Conservation (phyloP, 1,140 invertebrate species). For the Mya arenaria region DNA sequence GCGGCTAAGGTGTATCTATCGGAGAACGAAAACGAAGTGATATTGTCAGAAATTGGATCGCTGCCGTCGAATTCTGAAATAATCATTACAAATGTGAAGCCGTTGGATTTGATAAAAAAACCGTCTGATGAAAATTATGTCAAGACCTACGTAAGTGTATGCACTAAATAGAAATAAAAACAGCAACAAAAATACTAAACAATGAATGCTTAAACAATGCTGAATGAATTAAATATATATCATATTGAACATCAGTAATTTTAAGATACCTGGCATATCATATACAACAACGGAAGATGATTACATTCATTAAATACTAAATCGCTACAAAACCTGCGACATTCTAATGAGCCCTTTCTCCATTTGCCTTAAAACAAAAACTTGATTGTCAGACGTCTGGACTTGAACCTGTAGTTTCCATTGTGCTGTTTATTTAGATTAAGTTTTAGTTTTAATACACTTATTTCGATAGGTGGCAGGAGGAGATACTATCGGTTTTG, state of each 20-base stretch:
- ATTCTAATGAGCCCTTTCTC: too few species aligned
- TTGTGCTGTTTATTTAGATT: too few species aligned
- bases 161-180: not conserved
- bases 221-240: not conserved
- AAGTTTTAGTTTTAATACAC: not conserved
- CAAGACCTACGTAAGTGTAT: not conserved
- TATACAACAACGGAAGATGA: too few species aligned
- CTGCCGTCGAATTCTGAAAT: slow-evolving; percentile 39
- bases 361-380: too few species aligned
- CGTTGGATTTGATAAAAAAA: slow-evolving; percentile 33
- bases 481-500: slow-evolving; percentile 55
- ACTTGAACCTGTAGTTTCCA: too few species aligned
- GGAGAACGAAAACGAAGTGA: slow-evolving; percentile 51
- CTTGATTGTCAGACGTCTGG: too few species aligned
- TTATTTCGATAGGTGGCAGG: slow-evolving; percentile 50
- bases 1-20: slow-evolving; percentile 43
- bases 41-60: slow-evolving; percentile 47
- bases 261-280: too few species aligned
- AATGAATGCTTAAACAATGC: not conserved
- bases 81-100: slow-evolving; percentile 58
- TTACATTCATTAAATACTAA: too few species aligned
- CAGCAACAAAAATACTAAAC: too few species aligned
- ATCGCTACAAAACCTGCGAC: too few species aligned
- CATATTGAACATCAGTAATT: too few species aligned
- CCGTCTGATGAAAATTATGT: not conserved